Evolutionary conservation across 1,140 invertebrate genomes (phyloP), one percentile per base, ranked within the genome.

Genomic region (Leptinotarsa texana): DNA sequence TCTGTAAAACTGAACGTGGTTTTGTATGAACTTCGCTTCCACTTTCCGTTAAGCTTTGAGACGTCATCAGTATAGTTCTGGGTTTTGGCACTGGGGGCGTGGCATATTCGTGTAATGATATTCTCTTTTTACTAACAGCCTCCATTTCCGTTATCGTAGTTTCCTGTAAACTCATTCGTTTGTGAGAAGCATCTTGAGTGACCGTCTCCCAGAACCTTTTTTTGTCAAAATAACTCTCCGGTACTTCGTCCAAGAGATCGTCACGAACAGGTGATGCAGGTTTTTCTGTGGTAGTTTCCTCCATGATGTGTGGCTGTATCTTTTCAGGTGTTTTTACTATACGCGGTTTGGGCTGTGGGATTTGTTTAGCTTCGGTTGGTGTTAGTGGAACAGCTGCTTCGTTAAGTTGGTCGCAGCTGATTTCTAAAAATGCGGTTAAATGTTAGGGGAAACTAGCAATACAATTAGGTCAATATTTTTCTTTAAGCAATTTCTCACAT

Each of bases 171-270:
- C 80, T 83, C 74, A 79, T 79, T 17, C 78, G 75, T 77, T 83
- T 84, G 66, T 80, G 77, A 57, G 74, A 61, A 2, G 62, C 24
- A 63, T 83, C 80, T 74, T 80, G 80, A 24, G 77, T 74, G 11
- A 85, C 80, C 22, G 74, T 85, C 80, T 88, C 87, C 87, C 87
- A 88, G 78, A 88, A 88, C 76, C 86, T 85, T 75, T 87, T 87
- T 72, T 84, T 86, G 47, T 86, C 83, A 15, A 81, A 83, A 77
- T 86, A 86, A 72, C 83, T 85, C 74, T 83, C 83, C 18, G 82
- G 74, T 17, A 80, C 80, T 15, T 75, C 77, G 57, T 83, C 82
- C 47, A 83, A 72, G 15, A 81, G 76, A 74, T 83, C 82, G 57
- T 82, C 81, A 17, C 81, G 70, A 65, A 83, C 82, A 11, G 82